Conservation (phyloP, 2,888 invertebrate genomes). For the Caenorhabditis doughertyi region DNA sequence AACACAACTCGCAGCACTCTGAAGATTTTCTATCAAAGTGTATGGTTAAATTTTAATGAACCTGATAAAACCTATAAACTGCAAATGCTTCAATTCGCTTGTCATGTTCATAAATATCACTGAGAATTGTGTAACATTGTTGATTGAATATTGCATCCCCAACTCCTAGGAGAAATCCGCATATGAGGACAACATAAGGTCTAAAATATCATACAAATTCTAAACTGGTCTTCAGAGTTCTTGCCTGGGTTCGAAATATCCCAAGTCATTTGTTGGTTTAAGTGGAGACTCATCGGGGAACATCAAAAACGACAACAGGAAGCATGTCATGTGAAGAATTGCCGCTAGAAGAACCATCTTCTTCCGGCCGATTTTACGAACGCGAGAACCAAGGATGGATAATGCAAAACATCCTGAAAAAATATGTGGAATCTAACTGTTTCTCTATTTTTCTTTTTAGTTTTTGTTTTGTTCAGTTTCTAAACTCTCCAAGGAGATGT, state of each 20-base stretch:
- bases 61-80: constrained; percentile 62
- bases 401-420: constrained; percentile 48
- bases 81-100: constrained; percentile 63
- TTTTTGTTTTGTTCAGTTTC: not conserved
- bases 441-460: not conserved
- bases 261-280: constrained; percentile 19
- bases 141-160: constrained; percentile 60
- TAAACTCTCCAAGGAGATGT: constrained; percentile 13
- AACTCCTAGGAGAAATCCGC: constrained; percentile 53
- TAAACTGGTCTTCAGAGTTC: not conserved
- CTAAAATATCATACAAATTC: constrained; percentile 9
- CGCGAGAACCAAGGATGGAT: constrained; percentile 28
- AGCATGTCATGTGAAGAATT: constrained; percentile 56
- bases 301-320: constrained; percentile 52
- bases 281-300: constrained; percentile 60
- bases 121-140: constrained; percentile 62
- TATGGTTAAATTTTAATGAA: not conserved
- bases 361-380: constrained; percentile 55
- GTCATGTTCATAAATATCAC: constrained; percentile 56
- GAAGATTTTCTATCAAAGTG: not conserved
- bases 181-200: constrained; percentile 17
- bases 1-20: constrained; percentile 56
- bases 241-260: constrained; percentile 45
- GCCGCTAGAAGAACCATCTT: constrained; percentile 56
- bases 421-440: not conserved